These are phyloP conservation scores for Acipenser ruthenus DNA, from an alignment of 2,797 vertebrate species.

Conservation along the genomic window DNA sequence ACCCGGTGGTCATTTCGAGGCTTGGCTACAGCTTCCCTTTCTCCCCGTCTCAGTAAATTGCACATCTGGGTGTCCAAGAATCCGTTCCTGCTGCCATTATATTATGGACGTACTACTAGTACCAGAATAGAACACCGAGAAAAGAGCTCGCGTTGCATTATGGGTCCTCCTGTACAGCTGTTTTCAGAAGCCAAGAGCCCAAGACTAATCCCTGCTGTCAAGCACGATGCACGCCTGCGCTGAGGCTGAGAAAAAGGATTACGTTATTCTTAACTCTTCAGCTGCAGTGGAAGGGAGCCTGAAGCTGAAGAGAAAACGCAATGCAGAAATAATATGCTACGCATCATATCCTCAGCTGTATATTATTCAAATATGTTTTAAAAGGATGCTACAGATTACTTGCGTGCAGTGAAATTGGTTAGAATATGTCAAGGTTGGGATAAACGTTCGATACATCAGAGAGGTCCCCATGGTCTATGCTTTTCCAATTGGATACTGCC, in stretches of 20 bases:
- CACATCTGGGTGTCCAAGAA: conserved; percentile 47
- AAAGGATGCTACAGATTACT: no score
- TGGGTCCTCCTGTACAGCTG: conserved; percentile 40
- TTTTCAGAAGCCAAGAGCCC: conserved; percentile 28
- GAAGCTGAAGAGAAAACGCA: no score
- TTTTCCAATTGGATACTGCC: no score
- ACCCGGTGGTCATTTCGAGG: conserved; percentile 70
- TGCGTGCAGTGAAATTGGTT: no score
- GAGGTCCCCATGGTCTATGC: no score
- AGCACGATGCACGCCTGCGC: conserved; percentile 15
- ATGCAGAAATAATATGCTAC: no score
- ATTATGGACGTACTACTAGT: conserved; percentile 30
- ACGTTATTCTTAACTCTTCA: conserved; percentile 17
- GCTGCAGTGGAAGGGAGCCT: not conserved
- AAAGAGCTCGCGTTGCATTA: conserved; percentile 34
- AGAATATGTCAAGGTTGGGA: no score
- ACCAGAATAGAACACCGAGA: conserved; percentile 29
- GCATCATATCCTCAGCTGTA: no score
- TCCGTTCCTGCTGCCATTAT: conserved; percentile 45
- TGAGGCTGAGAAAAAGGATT: not conserved
- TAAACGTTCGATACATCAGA: no score
- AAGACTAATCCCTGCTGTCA: not conserved
- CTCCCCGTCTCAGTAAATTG: conserved; percentile 35
- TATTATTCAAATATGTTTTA: no score
- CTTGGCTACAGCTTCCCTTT: conserved; percentile 49